Evolutionary conservation across 1,140 invertebrate species (phyloP), one percentile per base, ranked within the genome.

Genomic region (Teleopsis dalmanni): DNA sequence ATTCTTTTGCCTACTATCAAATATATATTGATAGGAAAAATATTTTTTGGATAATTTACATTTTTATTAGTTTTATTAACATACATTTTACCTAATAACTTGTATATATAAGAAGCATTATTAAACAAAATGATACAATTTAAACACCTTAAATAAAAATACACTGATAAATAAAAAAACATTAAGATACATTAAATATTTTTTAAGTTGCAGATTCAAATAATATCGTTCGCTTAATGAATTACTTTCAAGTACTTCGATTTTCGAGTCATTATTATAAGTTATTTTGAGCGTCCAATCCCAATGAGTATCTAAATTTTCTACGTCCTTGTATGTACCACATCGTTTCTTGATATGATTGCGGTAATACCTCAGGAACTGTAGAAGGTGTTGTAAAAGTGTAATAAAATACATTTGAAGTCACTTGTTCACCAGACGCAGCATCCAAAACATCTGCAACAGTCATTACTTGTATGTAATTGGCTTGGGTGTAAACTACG

Each of bases 341-440:
- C 80, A 88, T 85, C 4, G 82, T 78, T 56, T 88, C 85, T 59
- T 84, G 77, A 66, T 89, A 89, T 11, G 82, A 79, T 45, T 76
- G 75, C 3, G 86, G 86, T 33, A 85, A 65, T 27, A 87, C 75
- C 48, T 72, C 60, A 23, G 74, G 72, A 2, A 83, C 75, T 11
- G 71, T 56, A 36, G 78, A 68, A 6, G 75, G 66, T 3, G 76
- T 72, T 50, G 76, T 71, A 62, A 83, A 85, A 3, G 85, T 87
- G 61, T 84, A 86, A 62, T 88, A 83, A 60, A 89, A 88, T n/a
- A 80, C 76, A 71, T 89, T 88, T 11, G 84, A 84, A 13, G 82
- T 83, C 25, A 76, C 73, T 51, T 73, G 74, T 48, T 67, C 68
- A 3, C 77, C 78, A 0, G 73, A 76, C 34, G 71, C 60, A 3